These are phyloP conservation scores for Xyliphius kryptos DNA, from an alignment of 2,113 vertebrate species.

Conservation along the genomic window DNA sequence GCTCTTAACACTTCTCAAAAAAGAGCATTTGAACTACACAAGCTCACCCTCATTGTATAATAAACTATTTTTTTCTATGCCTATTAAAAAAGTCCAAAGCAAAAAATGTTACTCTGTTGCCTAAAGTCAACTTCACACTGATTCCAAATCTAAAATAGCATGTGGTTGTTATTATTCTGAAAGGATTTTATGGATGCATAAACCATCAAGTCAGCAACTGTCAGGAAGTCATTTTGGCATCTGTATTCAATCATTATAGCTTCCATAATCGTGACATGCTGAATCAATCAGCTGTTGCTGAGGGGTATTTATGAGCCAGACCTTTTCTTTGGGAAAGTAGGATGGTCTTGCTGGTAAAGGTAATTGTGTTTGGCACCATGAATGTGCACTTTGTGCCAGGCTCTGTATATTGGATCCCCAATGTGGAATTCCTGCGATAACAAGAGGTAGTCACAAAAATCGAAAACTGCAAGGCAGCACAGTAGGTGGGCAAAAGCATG, in stretches of 20 bases:
- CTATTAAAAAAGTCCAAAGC: too few relatives aligned
- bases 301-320: slow-evolving; percentile 31
- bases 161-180: slow-evolving; percentile 12
- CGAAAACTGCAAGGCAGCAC: slow-evolving; percentile 29
- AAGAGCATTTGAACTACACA: too few relatives aligned
- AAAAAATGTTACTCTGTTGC: too few relatives aligned
- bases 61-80: too few relatives aligned
- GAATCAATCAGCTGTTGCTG: slow-evolving; percentile 31
- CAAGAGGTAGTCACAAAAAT: slow-evolving; percentile 32
- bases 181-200: slow-evolving; percentile 2
- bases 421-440: slow-evolving; percentile 34
- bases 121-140: not conserved
- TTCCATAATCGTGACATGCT: slow-evolving; percentile 33
- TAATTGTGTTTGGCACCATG: slow-evolving; percentile 50
- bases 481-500: slow-evolving; percentile 42
- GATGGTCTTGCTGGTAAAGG: slow-evolving; percentile 42
- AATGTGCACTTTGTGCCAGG: slow-evolving; percentile 35
- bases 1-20: too few relatives aligned
- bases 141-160: slow-evolving; percentile 2
- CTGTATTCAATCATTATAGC: slow-evolving; percentile 11
- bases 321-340: slow-evolving; percentile 42
- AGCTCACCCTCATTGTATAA: too few relatives aligned
- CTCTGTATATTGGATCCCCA: slow-evolving; percentile 31
- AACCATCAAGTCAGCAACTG: slow-evolving; percentile 17
- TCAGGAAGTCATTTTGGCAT: slow-evolving; percentile 7